These are phyloP conservation scores for Lineus longissimus DNA, from an alignment of 1,140 invertebrate species.

Conservation along the genomic window DNA sequence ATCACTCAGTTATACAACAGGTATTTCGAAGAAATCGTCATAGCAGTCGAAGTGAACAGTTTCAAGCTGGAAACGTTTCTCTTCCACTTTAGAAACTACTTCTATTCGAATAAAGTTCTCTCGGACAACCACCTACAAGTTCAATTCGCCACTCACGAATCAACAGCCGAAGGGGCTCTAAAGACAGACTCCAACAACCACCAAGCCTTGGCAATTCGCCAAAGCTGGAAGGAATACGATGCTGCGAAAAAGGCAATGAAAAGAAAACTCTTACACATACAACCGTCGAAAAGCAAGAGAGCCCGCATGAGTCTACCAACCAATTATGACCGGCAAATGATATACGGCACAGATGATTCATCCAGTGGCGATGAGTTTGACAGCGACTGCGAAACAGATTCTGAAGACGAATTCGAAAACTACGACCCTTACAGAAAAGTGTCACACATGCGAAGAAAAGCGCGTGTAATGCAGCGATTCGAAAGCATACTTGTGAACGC, in stretches of 20 bases:
- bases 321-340: neutral
- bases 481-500: neutral
- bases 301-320: neutral
- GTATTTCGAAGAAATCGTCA: neutral
- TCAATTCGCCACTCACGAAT: neutral
- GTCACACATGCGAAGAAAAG: neutral
- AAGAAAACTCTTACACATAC: neutral
- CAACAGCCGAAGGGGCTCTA: neutral
- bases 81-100: neutral
- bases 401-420: neutral
- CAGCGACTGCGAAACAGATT: neutral
- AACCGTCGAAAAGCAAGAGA: neutral
- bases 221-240: neutral
- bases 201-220: neutral
- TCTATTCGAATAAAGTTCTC: neutral
- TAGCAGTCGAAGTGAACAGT: neutral
- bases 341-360: neutral
- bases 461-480: neutral
- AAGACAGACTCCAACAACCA: neutral
- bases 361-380: neutral
- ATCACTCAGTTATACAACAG: neutral
- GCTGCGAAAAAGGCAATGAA: neutral
- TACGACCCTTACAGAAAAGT: neutral
- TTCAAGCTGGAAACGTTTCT: neutral
- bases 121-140: neutral